A percentile compares a stretch with the other conserved stretches of the same genome.
Conservation (phyloP, 2,113 vertebrate genomes). For the Strix aluco region DNA sequence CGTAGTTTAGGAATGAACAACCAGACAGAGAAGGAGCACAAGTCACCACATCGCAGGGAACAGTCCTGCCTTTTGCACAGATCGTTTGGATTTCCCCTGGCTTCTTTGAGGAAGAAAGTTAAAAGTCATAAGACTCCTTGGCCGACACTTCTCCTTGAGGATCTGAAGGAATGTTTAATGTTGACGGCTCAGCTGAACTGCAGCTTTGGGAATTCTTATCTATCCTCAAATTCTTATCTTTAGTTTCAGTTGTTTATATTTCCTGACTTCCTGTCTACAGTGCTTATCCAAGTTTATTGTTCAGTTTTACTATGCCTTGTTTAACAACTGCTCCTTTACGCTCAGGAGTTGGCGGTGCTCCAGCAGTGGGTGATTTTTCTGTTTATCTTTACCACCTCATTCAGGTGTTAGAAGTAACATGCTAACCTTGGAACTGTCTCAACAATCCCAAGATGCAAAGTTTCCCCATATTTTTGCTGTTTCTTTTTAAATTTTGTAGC, state of each 20-base stretch:
- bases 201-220: constrained; percentile 66
- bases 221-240: constrained; percentile 49
- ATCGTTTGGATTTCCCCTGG: not conserved
- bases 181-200: not conserved
- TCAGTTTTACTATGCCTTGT: constrained; percentile 54
- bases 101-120: not conserved
- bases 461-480: not conserved
- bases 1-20: not conserved
- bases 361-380: constrained; percentile 29
- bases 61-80: not conserved
- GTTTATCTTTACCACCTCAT: constrained; percentile 46
- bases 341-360: constrained; percentile 16
- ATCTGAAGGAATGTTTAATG: constrained; percentile 31
- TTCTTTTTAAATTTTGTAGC: not conserved
- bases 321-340: constrained; percentile 48
- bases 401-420: constrained; percentile 42
- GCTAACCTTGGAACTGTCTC: constrained; percentile 19
- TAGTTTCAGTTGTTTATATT: constrained; percentile 53
- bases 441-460: not conserved
- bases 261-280: constrained; percentile 43
- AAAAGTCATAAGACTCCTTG: not conserved
- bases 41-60: not conserved
- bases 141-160: constrained; percentile 23
- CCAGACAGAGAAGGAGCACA: not conserved
- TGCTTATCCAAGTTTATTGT: constrained; percentile 58